These are phyloP conservation scores for Sarcophaga subvicina DNA, from an alignment of 2,888 invertebrate genomes.

Conservation along the genomic window DNA sequence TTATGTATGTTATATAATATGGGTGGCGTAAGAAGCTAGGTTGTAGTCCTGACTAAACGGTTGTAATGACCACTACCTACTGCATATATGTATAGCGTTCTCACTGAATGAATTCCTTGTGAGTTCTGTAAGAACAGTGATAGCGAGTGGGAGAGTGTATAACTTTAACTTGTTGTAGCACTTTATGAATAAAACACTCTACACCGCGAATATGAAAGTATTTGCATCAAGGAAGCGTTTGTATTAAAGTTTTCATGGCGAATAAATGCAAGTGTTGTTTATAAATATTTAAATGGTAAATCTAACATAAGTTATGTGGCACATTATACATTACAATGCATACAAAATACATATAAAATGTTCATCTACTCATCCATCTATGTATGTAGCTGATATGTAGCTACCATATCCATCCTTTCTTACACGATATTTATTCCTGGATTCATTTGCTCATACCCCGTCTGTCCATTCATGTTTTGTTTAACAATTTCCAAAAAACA, in stretches of 20 bases:
- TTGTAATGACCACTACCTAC: too few species aligned
- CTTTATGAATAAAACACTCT: constrained; percentile 18
- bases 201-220: neutral
- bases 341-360: constrained; percentile 9
- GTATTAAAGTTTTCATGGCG: neutral
- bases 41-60: too few species aligned
- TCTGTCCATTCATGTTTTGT: neutral
- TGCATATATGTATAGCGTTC: too few species aligned
- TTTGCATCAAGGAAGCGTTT: neutral
- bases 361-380: neutral
- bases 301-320: neutral
- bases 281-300: neutral
- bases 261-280: neutral
- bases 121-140: too few species aligned
- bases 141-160: neutral
- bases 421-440: neutral
- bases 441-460: neutral
- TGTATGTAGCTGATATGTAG: neutral
- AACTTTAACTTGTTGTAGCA: neutral
- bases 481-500: constrained; percentile 9
- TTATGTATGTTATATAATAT: too few species aligned
- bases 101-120: too few species aligned
- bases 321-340: neutral
- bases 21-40: too few species aligned
- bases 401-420: neutral